phyloP scores from a whole-genome alignment of 2,888 invertebrate genomes.

The Octodonta nipae region DNA sequence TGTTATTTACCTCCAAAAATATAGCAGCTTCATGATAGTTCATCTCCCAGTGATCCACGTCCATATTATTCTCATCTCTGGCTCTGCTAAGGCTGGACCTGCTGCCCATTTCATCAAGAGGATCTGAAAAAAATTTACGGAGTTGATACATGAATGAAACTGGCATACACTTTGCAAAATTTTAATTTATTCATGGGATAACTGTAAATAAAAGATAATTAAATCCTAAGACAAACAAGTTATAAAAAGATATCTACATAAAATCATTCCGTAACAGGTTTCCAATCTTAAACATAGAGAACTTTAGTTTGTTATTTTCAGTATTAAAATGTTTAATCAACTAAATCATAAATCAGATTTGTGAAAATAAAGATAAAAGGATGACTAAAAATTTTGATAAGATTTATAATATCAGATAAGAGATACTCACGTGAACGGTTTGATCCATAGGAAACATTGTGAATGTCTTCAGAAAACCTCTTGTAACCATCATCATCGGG shows the following conservation, averaged over 20 bases:
- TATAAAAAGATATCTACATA: too few relatives aligned
- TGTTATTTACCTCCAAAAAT: slow-evolving; percentile 55
- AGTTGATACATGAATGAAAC: too few relatives aligned
- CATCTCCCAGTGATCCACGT: slow-evolving; percentile 66
- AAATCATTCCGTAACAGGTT: too few relatives aligned
- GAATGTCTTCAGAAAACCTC: slow-evolving; percentile 47
- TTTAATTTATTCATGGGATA: slow-evolving; percentile 1
- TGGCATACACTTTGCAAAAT: slow-evolving; percentile 2
- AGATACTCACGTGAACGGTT: slow-evolving; percentile 47
- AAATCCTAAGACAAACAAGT: too few relatives aligned
- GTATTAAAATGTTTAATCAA: too few relatives aligned
- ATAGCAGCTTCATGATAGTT: slow-evolving; percentile 84
- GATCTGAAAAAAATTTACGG: slow-evolving; percentile 27
- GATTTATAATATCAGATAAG: too few relatives aligned
- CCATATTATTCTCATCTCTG: slow-evolving; percentile 34
- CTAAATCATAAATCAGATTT: too few relatives aligned
- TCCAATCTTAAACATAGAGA: too few relatives aligned
- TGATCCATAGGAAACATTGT: slow-evolving; percentile 45
- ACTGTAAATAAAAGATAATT: too few relatives aligned
- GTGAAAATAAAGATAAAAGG: too few relatives aligned
- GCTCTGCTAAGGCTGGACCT: slow-evolving; percentile 45
- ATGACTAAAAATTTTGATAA: too few relatives aligned
- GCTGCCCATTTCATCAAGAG: slow-evolving; percentile 48
- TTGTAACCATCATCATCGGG: slow-evolving; percentile 49
- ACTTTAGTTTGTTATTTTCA: too few relatives aligned